Evolutionary conservation across 2,113 vertebrate genomes (phyloP).

Genomic region (Loxodonta africana): DNA sequence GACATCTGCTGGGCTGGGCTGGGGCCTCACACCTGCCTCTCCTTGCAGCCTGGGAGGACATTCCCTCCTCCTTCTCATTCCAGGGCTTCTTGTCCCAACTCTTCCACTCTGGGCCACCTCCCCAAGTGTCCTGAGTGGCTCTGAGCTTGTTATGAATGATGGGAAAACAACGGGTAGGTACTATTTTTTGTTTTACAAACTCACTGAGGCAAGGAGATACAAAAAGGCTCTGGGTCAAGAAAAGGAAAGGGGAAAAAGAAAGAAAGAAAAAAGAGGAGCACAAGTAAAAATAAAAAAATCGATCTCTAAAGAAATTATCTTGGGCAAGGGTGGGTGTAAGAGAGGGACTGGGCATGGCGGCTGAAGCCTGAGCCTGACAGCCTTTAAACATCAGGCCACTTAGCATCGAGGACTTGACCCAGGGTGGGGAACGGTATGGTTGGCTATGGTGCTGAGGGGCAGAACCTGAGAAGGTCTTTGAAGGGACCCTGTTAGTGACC

Average conservation of each 20-base stretch:
- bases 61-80: not conserved
- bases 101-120: not conserved
- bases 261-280: not conserved
- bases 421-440: not conserved
- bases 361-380: not conserved
- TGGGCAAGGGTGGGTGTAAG: not conserved
- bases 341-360: fast-evolving
- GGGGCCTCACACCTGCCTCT: too few relatives aligned
- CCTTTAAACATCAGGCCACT: not conserved
- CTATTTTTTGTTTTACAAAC: not conserved
- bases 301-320: not conserved
- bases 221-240: not conserved
- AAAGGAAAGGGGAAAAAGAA: not conserved
- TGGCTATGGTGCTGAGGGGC: not conserved
- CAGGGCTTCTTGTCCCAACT: not conserved
- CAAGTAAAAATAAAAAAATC: not conserved
- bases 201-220: not conserved
- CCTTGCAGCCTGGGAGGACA: not conserved
- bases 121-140: not conserved
- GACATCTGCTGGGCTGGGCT: not conserved
- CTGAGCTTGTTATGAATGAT: not conserved
- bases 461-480: not conserved
- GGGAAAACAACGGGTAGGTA: not conserved
- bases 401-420: not conserved
- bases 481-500: not conserved